phyloP scores from a whole-genome alignment of 1,140 invertebrate species.

The Saccostrea cuccullata region DNA sequence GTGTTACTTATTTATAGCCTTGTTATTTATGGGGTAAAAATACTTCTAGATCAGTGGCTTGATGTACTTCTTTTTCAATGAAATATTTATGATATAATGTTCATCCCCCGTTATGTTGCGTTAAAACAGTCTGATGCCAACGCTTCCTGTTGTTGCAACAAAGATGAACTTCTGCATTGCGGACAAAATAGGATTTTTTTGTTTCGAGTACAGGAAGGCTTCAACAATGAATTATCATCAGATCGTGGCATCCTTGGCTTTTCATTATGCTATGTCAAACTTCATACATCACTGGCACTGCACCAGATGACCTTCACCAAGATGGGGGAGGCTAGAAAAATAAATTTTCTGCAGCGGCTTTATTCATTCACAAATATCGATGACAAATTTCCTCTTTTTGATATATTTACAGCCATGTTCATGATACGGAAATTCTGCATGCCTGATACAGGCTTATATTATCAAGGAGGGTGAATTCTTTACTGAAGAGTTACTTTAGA shows the following conservation, averaged over 20 bases:
- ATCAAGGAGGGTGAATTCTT: slow-evolving; percentile 32
- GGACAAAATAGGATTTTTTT: neutral
- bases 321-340: slow-evolving; percentile 27
- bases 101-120: neutral
- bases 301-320: neutral
- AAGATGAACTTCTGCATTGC: neutral
- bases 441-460: slow-evolving; percentile 30
- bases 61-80: neutral
- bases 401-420: slow-evolving; percentile 15
- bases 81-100: slow-evolving; percentile 17
- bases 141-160: slow-evolving; percentile 22
- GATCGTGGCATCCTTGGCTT: slow-evolving; percentile 33
- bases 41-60: neutral
- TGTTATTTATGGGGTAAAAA: neutral
- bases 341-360: slow-evolving; percentile 11
- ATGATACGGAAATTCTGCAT: slow-evolving; percentile 4
- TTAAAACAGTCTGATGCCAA: neutral
- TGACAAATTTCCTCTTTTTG: slow-evolving; percentile 22
- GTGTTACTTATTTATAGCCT: neutral
- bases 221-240: slow-evolving; percentile 28
- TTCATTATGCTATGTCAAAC: slow-evolving; percentile 37
- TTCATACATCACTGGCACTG: slow-evolving; percentile 24
- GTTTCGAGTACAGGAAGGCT: neutral
- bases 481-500: slow-evolving; percentile 31
- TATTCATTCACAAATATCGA: slow-evolving; percentile 28